Evolutionary conservation across 2,888 invertebrate species (phyloP).

Genomic region (Dasypolia templi): DNA sequence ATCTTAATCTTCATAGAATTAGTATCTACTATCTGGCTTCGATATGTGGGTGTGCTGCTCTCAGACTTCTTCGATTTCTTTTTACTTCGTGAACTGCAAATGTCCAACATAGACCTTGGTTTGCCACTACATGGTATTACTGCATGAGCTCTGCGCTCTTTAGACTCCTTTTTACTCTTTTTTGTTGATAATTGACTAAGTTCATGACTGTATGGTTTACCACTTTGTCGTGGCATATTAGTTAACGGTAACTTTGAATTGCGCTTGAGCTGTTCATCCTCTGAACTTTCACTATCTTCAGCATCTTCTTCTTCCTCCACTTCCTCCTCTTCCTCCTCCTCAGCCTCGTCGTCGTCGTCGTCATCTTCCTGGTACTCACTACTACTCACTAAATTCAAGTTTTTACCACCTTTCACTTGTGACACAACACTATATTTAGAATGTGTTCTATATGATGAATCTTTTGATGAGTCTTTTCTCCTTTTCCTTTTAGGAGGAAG

Average conservation of each 20-base stretch:
- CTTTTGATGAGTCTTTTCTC: conserved; percentile 85
- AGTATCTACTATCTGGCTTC: conserved; percentile 92
- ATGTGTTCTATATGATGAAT: conserved; percentile 81
- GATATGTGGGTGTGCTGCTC: conserved; percentile 86
- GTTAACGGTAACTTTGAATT: conserved; percentile 88
- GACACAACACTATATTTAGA: conserved; percentile 79
- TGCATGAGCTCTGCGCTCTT: conserved; percentile 83
- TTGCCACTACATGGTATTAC: conserved; percentile 88
- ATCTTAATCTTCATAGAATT: conserved; percentile 93
- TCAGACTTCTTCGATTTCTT: conserved; percentile 87
- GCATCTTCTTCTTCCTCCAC: conserved; percentile 69
- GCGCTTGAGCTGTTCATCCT: conserved; percentile 87
- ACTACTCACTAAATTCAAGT: conserved; percentile 89
- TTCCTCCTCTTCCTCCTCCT: conserved; percentile 67
- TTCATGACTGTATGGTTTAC: conserved; percentile 90
- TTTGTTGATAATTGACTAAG: conserved; percentile 90
- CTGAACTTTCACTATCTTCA: conserved; percentile 83
- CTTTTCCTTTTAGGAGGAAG: conserved; percentile 82
- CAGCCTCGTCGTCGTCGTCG: conserved; percentile 74
- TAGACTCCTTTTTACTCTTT: conserved; percentile 86
- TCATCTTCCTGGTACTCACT: conserved; percentile 85
- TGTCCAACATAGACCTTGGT: conserved; percentile 88
- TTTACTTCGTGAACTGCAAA: conserved; percentile 86
- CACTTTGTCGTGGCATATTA: conserved; percentile 85
- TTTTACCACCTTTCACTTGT: conserved; percentile 89